Percentiles rank a stretch among this genome's conserved stretches.
Evolutionary conservation across 2,797 vertebrate species (phyloP).

Genomic region (Choloepus didactylus): DNA sequence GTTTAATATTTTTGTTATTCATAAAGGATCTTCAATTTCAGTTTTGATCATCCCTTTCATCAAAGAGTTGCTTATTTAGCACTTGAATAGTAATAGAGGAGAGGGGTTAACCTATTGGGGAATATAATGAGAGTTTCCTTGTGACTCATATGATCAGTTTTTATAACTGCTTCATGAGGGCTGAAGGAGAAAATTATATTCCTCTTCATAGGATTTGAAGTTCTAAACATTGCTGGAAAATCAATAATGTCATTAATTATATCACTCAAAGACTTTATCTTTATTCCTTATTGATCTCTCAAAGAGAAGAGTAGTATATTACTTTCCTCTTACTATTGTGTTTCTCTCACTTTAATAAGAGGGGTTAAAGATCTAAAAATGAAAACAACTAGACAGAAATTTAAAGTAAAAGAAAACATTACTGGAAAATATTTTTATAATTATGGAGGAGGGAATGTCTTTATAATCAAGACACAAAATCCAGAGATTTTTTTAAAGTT

Average conservation of each 20-base stretch:
- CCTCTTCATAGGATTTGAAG: not conserved
- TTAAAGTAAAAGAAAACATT: not conserved
- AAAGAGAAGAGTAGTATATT: not conserved
- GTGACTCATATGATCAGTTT: not conserved
- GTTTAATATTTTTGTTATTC: not conserved
- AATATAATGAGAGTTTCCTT: not conserved
- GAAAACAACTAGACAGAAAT: not conserved
- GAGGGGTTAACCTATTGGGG: not conserved
- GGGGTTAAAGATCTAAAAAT: not conserved
- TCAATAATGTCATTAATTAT: not conserved
- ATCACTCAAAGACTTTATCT: not conserved
- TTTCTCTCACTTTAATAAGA: not conserved
- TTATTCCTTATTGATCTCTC: not conserved
- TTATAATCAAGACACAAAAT: not conserved
- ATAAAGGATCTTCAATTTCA: not conserved
- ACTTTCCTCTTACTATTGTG: not conserved
- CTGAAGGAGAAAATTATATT: not conserved
- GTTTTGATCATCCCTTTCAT: not conserved
- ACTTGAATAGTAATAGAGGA: not conserved
- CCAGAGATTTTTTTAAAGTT: not conserved
- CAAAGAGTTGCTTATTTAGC: not conserved
- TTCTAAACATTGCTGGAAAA: slow-evolving; percentile 19
- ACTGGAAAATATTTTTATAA: not conserved
- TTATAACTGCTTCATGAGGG: not conserved
- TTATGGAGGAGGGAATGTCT: not conserved